phyloP scores from a whole-genome alignment of 1,140 invertebrate species.

The Sycophila sp. region DNA sequence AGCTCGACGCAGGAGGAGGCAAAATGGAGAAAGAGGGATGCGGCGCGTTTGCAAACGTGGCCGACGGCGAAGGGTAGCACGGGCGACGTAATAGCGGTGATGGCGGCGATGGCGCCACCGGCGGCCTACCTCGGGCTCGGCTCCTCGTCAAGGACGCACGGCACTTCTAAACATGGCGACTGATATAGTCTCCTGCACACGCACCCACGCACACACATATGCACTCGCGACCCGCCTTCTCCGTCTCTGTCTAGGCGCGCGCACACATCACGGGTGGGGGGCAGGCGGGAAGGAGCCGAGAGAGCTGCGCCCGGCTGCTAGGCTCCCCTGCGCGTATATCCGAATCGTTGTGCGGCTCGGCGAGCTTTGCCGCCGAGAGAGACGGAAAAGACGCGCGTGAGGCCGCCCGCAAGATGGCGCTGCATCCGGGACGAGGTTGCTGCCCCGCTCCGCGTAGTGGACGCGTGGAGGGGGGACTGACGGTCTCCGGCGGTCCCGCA shows the following conservation, averaged over 20 bases:
- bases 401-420: slow-evolving; percentile 30
- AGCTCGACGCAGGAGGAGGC: not conserved
- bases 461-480: not conserved
- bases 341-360: slow-evolving; percentile 29
- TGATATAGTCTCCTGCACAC: slow-evolving; percentile 27
- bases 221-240: no score
- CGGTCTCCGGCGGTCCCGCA: not conserved
- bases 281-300: slow-evolving; percentile 30
- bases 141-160: slow-evolving; percentile 63
- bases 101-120: slow-evolving; percentile 14
- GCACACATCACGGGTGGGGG: not conserved
- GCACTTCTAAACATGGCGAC: slow-evolving; percentile 72
- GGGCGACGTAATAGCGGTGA: not conserved
- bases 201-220: no score
- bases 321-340: slow-evolving; percentile 9
- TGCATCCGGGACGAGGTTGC: slow-evolving; percentile 21
- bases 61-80: no score
- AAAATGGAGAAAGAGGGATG: not conserved
- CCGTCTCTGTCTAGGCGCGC: not conserved
- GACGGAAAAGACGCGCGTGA: slow-evolving; percentile 25
- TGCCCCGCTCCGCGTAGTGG: no score
- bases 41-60: no score
- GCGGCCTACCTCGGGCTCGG: not conserved
- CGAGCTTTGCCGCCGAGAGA: slow-evolving; percentile 20
- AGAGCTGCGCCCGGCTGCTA: slow-evolving; percentile 33